phyloP scores from a whole-genome alignment of 2,888 invertebrate species.

The Chironomus tentans region DNA sequence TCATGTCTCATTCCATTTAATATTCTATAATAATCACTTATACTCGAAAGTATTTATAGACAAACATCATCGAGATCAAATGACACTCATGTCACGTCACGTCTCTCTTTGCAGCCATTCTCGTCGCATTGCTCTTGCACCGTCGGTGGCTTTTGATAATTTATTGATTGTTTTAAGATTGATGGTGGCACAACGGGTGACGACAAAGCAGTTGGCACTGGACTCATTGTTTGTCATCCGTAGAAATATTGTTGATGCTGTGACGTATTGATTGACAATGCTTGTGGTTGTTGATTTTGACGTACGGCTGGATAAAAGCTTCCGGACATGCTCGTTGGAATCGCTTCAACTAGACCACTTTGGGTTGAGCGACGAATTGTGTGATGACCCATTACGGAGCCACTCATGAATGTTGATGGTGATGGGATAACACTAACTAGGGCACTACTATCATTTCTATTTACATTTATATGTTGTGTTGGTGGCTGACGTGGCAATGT shows the following conservation, averaged over 20 bases:
- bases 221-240: constrained; percentile 23
- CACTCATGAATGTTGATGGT: constrained; percentile 16
- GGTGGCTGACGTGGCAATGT: constrained; percentile 17
- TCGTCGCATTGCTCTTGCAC: not conserved
- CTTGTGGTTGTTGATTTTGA: not conserved
- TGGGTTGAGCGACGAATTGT: constrained; percentile 18
- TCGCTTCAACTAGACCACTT: not conserved
- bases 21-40: too few relatives aligned
- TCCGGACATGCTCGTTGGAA: not conserved
- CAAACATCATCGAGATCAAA: not conserved
- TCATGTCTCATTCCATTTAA: too few relatives aligned
- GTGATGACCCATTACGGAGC: constrained; percentile 21
- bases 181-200: constrained; percentile 22
- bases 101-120: not conserved
- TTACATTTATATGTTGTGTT: constrained; percentile 10
- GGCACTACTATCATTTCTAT: constrained; percentile 9
- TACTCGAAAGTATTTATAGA: not conserved
- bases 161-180: constrained; percentile 14
- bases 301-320: not conserved
- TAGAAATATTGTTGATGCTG: constrained; percentile 23
- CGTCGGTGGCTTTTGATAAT: constrained; percentile 7
- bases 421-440: constrained; percentile 23
- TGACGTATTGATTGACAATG: constrained; percentile 4
- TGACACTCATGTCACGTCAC: constrained; percentile 8
- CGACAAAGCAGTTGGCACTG: not conserved